Conservation (phyloP, 1,140 invertebrate species). For the Laupala kohalensis region DNA sequence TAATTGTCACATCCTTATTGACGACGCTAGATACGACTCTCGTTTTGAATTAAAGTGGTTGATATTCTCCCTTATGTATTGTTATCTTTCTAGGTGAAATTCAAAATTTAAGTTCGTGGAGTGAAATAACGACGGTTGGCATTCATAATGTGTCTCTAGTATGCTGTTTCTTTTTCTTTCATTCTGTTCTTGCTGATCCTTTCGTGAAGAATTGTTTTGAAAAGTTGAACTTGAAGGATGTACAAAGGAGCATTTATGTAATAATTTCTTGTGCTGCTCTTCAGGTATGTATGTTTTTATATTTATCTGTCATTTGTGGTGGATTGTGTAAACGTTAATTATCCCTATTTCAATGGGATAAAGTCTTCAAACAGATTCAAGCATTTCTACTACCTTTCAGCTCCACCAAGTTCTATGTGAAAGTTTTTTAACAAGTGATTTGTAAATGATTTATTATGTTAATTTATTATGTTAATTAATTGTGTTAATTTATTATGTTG, state of each 20-base stretch:
- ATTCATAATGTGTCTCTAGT: background rate
- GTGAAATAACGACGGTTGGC: background rate
- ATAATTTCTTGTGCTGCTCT: background rate
- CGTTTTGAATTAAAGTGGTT: background rate
- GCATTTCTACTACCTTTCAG: too few species aligned
- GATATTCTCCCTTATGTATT: background rate
- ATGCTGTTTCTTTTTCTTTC: background rate
- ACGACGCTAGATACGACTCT: background rate
- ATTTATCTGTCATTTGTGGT: background rate
- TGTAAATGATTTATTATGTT: background rate
- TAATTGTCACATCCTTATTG: background rate
- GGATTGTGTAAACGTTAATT: too few species aligned
- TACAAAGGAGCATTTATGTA: background rate
- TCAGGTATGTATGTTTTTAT: background rate
- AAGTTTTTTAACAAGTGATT: background rate
- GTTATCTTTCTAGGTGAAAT: background rate
- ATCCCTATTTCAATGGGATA: too few species aligned
- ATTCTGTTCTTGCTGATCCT: background rate
- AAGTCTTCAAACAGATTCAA: too few species aligned
- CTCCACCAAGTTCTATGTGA: too few species aligned
- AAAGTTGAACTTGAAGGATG: background rate
- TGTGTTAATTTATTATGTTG: background rate
- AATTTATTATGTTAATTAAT: background rate
- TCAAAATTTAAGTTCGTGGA: background rate
- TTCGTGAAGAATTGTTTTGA: background rate